Conservation (phyloP, 2,888 invertebrate genomes). For the Scelioninae gen. 1 region DNA sequence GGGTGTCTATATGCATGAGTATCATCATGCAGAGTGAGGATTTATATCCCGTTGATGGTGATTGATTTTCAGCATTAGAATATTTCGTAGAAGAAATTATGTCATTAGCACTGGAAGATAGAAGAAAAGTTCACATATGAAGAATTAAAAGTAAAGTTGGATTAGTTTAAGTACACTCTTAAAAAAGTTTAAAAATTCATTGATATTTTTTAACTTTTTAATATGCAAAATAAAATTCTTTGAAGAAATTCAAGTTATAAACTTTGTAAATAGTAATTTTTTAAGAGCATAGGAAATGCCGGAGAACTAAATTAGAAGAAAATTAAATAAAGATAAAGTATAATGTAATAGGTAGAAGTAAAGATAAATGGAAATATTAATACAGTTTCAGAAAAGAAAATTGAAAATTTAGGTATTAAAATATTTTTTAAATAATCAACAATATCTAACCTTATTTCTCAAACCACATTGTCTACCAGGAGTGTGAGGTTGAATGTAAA, state of each 20-base stretch:
- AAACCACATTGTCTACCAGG: conserved; percentile 82
- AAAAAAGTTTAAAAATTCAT: not conserved
- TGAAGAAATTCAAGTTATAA: too few relatives aligned
- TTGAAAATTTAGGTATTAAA: not conserved
- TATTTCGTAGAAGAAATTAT: conserved; percentile 37
- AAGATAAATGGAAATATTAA: too few relatives aligned
- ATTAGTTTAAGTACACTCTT: conserved; percentile 7
- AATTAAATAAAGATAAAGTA: not conserved
- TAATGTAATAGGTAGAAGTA: too few relatives aligned
- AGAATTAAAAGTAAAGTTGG: not conserved
- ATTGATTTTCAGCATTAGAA: conserved; percentile 46
- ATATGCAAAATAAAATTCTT: too few relatives aligned
- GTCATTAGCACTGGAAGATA: conserved; percentile 59
- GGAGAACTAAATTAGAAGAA: not conserved
- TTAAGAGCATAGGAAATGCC: not conserved
- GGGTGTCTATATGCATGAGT: conserved; percentile 33
- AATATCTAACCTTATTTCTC: conserved; percentile 82
- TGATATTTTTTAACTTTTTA: too few relatives aligned
- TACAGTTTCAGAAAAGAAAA: not conserved
- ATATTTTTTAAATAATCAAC: not conserved
- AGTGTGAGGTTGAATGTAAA: conserved; percentile 71
- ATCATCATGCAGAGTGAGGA: conserved; percentile 40
- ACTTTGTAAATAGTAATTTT: not conserved
- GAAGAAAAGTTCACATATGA: conserved; percentile 22
- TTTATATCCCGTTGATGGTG: conserved; percentile 45